These are phyloP conservation scores for Liopterus haemorrhoidalis DNA, from an alignment of 2,888 invertebrate species.

Conservation along the genomic window DNA sequence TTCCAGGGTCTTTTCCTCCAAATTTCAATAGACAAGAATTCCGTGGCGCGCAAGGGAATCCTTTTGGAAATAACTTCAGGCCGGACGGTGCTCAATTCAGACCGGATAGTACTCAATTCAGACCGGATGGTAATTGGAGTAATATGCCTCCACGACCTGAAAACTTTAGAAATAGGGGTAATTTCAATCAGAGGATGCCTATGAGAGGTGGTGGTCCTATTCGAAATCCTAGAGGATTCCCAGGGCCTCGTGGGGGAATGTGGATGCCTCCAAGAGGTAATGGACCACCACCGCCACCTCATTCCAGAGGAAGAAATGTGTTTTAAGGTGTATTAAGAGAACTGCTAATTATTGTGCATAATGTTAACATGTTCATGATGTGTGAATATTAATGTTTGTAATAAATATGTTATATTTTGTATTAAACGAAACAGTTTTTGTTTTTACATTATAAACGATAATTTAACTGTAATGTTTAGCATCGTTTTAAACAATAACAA, in stretches of 20 bases:
- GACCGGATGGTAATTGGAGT: slow-evolving; percentile 17
- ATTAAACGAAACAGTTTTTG: too few relatives aligned
- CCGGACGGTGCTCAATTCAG: slow-evolving; percentile 16
- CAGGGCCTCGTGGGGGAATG: slow-evolving; percentile 13
- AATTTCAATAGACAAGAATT: slow-evolving; percentile 9
- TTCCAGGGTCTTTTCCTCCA: slow-evolving; percentile 16
- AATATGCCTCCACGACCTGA: slow-evolving; percentile 18
- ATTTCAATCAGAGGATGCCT: slow-evolving; percentile 14
- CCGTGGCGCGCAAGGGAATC: slow-evolving; percentile 11
- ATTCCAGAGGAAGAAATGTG: slow-evolving; percentile 14
- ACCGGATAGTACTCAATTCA: slow-evolving; percentile 13
- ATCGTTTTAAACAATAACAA: too few relatives aligned
- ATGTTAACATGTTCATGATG: too few relatives aligned
- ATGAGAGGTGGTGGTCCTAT: slow-evolving; percentile 22
- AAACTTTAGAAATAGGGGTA: slow-evolving; percentile 9
- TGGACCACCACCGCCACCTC: slow-evolving; percentile 8
- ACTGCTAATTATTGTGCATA: too few relatives aligned
- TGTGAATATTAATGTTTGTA: too few relatives aligned
- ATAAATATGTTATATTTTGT: too few relatives aligned
- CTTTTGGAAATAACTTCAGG: slow-evolving; percentile 17
- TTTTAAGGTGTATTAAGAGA: slow-evolving; percentile 5
- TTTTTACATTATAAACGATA: too few relatives aligned
- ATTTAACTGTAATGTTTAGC: too few relatives aligned
- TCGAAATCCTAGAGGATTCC: slow-evolving; percentile 20
- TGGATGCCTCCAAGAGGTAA: slow-evolving; percentile 15